Conservation (phyloP, 2,888 invertebrate genomes). For the Meganola albula region DNA sequence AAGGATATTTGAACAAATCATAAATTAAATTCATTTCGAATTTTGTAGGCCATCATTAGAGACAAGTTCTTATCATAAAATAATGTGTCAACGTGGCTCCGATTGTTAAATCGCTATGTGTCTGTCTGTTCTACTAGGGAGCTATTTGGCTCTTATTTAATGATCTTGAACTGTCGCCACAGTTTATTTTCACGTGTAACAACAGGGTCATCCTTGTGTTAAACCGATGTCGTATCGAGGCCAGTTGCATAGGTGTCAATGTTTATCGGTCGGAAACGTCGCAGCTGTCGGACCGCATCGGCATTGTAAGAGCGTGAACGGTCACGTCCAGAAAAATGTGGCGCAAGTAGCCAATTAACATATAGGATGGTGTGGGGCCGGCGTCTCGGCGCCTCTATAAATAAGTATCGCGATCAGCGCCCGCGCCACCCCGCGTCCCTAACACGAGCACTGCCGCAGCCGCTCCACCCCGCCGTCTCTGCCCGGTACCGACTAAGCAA, state of each 20-base stretch:
- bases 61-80: too few relatives aligned
- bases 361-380: constrained; percentile 66
- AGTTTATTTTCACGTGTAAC: constrained; percentile 37
- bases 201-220: constrained; percentile 42
- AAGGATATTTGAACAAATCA: too few relatives aligned
- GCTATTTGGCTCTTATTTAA: constrained; percentile 11
- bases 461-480: constrained; percentile 45
- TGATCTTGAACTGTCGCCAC: constrained; percentile 34
- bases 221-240: constrained; percentile 49
- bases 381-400: constrained; percentile 71
- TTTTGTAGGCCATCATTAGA: too few relatives aligned
- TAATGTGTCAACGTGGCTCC: too few relatives aligned
- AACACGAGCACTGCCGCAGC: constrained; percentile 37
- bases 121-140: not conserved
- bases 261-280: constrained; percentile 63
- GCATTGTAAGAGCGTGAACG: constrained; percentile 54
- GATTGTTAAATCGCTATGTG: not conserved
- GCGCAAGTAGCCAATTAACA: constrained; percentile 71
- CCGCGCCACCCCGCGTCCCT: constrained; percentile 35
- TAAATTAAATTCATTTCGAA: too few relatives aligned
- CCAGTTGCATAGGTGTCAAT: constrained; percentile 70
- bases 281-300: constrained; percentile 58
- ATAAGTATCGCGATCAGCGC: constrained; percentile 48
- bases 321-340: constrained; percentile 69
- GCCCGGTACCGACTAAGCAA: constrained; percentile 45